Conservation (phyloP, 2,888 invertebrate species). For the Branchellion lobata region DNA sequence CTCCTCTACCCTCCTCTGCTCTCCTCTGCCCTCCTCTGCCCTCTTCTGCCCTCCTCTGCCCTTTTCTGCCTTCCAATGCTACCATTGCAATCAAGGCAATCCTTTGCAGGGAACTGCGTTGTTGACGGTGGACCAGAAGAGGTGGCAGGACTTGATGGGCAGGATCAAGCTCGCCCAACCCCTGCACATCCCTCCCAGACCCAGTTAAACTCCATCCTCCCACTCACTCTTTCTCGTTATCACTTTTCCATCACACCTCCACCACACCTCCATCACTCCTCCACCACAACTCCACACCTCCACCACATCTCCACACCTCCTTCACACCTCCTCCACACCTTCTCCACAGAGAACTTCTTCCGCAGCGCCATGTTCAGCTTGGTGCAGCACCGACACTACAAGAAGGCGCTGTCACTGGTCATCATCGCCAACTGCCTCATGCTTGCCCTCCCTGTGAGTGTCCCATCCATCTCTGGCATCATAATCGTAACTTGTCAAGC, state of each 20-base stretch:
- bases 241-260: neutral
- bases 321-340: too few relatives aligned
- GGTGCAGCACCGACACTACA: slow-evolving; percentile 92
- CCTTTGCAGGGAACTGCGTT: slow-evolving; percentile 92
- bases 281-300: neutral
- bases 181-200: slow-evolving; percentile 91
- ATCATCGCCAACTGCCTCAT: slow-evolving; percentile 90
- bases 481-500: too few relatives aligned
- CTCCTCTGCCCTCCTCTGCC: too few relatives aligned
- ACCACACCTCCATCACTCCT: neutral
- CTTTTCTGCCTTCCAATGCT: neutral
- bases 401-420: slow-evolving; percentile 86
- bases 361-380: slow-evolving; percentile 95
- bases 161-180: slow-evolving; percentile 98
- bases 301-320: neutral
- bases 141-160: slow-evolving; percentile 99
- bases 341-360: slow-evolving; percentile 74
- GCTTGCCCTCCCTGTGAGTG: slow-evolving; percentile 81
- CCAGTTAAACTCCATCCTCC: slow-evolving; percentile 61
- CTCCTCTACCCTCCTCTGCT: too few relatives aligned
- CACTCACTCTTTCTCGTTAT: neutral
- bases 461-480: neutral
- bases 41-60: too few relatives aligned
- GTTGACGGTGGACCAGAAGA: slow-evolving; percentile 93
- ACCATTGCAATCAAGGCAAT: too few relatives aligned